Percentiles rank a stretch among this genome's conserved stretches.
phyloP scores from a whole-genome alignment of 2,113 vertebrate genomes.

The Zonotrichia leucophrys region DNA sequence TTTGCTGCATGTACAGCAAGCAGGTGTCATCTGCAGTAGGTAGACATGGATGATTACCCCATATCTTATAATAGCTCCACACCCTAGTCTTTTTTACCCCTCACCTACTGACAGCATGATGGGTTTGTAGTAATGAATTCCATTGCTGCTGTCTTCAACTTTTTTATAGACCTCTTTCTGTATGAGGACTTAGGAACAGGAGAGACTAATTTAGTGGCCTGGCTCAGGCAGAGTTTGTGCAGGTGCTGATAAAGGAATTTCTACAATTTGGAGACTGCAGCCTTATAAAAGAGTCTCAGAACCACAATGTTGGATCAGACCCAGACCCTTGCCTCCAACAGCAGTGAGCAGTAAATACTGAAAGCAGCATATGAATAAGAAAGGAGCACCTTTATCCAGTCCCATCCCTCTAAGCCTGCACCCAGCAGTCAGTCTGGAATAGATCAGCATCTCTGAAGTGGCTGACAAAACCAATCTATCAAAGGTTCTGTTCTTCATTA shows the following conservation, averaged over 20 bases:
- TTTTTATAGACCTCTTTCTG: neutral
- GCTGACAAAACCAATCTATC: slow-evolving; percentile 33
- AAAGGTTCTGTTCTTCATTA: slow-evolving; percentile 38
- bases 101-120: neutral
- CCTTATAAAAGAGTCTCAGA: neutral
- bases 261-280: slow-evolving; percentile 6
- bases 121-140: neutral
- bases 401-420: slow-evolving; percentile 1
- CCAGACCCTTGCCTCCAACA: neutral
- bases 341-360: neutral
- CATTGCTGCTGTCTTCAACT: neutral
- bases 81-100: neutral
- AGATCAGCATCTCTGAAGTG: slow-evolving; percentile 2
- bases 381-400: neutral
- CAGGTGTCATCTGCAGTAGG: neutral
- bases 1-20: neutral
- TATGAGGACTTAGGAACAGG: neutral
- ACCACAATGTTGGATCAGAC: neutral
- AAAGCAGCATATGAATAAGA: neutral
- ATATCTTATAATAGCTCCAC: neutral
- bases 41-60: neutral
- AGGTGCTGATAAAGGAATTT: slow-evolving; percentile 34
- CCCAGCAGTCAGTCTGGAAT: slow-evolving; percentile 30
- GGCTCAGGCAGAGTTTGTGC: neutral
- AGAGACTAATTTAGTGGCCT: neutral